Evolutionary conservation across 2,113 vertebrate species (phyloP).

Genomic region (Narcine bancroftii): DNA sequence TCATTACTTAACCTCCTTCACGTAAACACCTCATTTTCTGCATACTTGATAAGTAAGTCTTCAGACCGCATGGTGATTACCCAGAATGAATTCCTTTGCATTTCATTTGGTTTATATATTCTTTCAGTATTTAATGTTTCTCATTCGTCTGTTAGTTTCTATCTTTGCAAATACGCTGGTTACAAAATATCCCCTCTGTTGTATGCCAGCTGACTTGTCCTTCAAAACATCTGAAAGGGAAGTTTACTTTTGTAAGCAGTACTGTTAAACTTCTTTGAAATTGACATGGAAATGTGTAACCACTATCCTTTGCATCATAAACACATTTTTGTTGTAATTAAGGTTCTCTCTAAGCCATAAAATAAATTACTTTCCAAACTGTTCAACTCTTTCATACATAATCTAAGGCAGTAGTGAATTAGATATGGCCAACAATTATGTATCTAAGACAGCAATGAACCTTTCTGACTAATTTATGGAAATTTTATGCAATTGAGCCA

Average conservation of each 20-base stretch:
- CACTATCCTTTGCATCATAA: not conserved
- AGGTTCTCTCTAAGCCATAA: constrained; percentile 18
- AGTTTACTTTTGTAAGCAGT: constrained; percentile 54
- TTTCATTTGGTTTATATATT: constrained; percentile 31
- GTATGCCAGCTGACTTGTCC: constrained; percentile 44
- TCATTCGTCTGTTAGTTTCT: not conserved
- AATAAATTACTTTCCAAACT: constrained; percentile 34
- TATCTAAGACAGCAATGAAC: constrained; percentile 66
- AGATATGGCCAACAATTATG: constrained; percentile 69
- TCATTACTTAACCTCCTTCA: not conserved
- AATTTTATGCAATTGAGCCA: constrained; percentile 76
- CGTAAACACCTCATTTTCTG: not conserved
- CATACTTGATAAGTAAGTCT: not conserved
- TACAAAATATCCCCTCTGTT: constrained; percentile 46
- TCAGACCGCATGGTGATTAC: not conserved
- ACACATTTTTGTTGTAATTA: constrained; percentile 29
- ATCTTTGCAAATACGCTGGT: constrained; percentile 30
- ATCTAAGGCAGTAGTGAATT: constrained; percentile 59
- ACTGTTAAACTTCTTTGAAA: constrained; percentile 45
- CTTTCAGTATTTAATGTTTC: not conserved
- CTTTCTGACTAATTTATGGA: constrained; percentile 72
- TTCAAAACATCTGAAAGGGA: constrained; percentile 48
- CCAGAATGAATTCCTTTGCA: not conserved
- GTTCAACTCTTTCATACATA: constrained; percentile 54
- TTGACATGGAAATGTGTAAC: constrained; percentile 42